Conservation (phyloP, 37 sponge, comb jelly and placozoan genomes). For the Tethya wilhelma region DNA sequence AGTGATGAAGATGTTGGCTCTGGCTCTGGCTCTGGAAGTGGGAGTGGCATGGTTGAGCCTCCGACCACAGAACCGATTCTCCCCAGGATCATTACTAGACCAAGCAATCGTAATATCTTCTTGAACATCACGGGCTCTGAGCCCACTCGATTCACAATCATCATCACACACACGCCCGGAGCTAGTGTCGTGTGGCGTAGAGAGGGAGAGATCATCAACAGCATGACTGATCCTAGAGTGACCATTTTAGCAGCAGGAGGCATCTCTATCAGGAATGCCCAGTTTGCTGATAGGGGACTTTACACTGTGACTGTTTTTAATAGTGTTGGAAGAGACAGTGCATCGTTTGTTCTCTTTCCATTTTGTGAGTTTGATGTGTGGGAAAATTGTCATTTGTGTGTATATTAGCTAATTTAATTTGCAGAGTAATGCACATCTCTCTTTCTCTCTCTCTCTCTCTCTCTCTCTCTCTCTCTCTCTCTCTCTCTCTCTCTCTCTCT, state of each 20-base stretch:
- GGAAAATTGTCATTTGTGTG: neutral
- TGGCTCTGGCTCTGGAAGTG: neutral
- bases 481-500: neutral
- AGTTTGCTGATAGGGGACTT: neutral
- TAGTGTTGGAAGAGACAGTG: neutral
- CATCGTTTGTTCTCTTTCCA: neutral
- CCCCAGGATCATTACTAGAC: neutral
- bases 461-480: neutral
- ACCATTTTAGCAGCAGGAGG: constrained; percentile 2
- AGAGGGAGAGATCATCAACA: neutral
- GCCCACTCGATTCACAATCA: neutral
- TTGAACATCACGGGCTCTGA: too few relatives aligned
- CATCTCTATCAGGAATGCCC: neutral
- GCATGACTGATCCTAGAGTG: constrained; percentile 16
- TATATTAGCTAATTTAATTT: neutral
- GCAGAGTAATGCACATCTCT: neutral
- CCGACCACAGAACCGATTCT: neutral
- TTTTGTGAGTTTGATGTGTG: neutral
- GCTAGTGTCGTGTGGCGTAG: neutral
- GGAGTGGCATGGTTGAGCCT: neutral
- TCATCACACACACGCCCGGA: neutral
- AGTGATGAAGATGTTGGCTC: neutral
- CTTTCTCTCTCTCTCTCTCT: neutral
- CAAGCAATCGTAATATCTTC: too few relatives aligned
- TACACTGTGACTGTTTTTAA: constrained; percentile 14